Conservation (phyloP, 2,888 invertebrate genomes). For the Pharmacophagus antenor region DNA sequence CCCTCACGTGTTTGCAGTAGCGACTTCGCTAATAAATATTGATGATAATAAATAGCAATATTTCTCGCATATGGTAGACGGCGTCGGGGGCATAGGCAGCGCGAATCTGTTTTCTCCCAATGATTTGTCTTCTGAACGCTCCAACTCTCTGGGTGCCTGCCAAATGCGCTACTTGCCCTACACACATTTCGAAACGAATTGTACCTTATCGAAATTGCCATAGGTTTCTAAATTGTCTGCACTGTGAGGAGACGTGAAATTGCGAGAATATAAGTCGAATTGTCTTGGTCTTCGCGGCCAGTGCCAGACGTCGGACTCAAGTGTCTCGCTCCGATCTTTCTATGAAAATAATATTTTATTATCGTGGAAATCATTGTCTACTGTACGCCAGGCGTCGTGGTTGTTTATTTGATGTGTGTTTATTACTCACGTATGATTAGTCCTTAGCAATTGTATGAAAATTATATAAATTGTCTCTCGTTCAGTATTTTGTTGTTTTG, state of each 20-base stretch:
- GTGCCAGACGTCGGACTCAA: constrained; percentile 52
- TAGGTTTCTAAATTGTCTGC: constrained; percentile 37
- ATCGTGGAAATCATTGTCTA: constrained; percentile 51
- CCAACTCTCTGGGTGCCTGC: constrained; percentile 72
- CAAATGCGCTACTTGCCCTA: constrained; percentile 68
- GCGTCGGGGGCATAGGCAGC: constrained; percentile 60
- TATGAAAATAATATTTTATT: constrained; percentile 75
- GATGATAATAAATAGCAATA: constrained; percentile 51
- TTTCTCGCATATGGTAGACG: constrained; percentile 45
- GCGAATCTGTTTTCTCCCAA: constrained; percentile 77
- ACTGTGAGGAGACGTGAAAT: constrained; percentile 33
- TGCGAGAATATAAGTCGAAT: constrained; percentile 63
- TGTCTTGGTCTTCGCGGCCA: constrained; percentile 56
- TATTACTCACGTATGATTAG: not conserved
- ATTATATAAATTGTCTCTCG: too few relatives aligned
- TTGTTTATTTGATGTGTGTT: constrained; percentile 41
- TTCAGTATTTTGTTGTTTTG: too few relatives aligned
- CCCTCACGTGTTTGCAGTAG: constrained; percentile 18
- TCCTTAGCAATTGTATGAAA: not conserved
- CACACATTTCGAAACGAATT: constrained; percentile 31
- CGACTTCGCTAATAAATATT: constrained; percentile 50
- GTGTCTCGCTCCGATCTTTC: constrained; percentile 62
- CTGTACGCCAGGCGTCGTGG: constrained; percentile 44
- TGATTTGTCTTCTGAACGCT: constrained; percentile 75
- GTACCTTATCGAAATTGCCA: constrained; percentile 32